Percentiles rank a stretch among this genome's conserved stretches.
These are phyloP conservation scores for Denticeps clupeoides DNA, from an alignment of 2,797 vertebrate species.

Conservation along the genomic window DNA sequence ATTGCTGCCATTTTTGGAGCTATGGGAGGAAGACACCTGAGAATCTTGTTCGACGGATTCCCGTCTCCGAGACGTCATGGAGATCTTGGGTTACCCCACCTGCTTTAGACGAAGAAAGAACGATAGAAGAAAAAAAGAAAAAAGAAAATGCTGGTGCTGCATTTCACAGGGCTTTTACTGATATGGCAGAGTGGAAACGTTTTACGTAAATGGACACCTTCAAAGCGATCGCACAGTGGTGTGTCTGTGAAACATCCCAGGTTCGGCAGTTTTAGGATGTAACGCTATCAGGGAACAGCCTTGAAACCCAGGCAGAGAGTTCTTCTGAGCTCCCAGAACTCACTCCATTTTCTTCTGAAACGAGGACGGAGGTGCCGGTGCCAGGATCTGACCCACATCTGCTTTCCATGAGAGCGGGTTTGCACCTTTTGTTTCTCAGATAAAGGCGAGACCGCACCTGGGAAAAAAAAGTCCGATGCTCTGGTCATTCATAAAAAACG, in stretches of 20 bases:
- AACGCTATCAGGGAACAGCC: too few species aligned
- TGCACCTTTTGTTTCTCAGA: too few species aligned
- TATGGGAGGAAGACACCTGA: conserved; percentile 24
- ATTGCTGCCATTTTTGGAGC: conserved; percentile 11
- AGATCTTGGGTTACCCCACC: conserved; percentile 19
- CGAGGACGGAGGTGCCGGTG: too few species aligned
- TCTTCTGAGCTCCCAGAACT: too few species aligned
- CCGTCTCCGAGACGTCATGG: conserved; percentile 1
- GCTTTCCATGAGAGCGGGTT: too few species aligned
- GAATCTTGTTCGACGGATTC: conserved; percentile 19
- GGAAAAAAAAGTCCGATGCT: too few species aligned
- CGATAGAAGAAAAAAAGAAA: conserved; percentile 13
- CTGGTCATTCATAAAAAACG: too few species aligned
- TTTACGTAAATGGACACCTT: neutral
- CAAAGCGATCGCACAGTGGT: neutral
- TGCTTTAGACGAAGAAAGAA: too few species aligned
- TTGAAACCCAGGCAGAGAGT: too few species aligned
- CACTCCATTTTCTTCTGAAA: too few species aligned
- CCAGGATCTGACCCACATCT: too few species aligned
- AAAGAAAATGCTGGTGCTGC: conserved; percentile 19
- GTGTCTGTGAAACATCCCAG: neutral
- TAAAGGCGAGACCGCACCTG: too few species aligned
- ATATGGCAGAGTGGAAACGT: neutral
- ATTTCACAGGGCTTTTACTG: conserved; percentile 18
- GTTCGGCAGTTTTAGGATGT: neutral